phyloP scores from a whole-genome alignment of 2,797 vertebrate genomes.

The Sebastolobus alascanus region DNA sequence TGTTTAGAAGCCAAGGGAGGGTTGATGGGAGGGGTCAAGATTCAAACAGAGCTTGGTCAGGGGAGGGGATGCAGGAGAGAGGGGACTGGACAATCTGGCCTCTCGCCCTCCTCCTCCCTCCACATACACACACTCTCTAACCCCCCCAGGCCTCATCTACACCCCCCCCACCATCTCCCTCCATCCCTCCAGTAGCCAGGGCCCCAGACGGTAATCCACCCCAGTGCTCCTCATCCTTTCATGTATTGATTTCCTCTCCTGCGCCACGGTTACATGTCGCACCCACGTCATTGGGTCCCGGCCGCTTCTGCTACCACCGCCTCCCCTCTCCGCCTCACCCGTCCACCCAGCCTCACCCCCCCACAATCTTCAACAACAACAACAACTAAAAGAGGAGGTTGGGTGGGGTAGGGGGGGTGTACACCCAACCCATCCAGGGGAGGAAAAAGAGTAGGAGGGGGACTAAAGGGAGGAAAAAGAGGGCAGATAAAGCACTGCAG shows the following conservation, averaged over 20 bases:
- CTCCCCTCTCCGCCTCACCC: constrained; percentile 54
- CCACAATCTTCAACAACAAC: constrained; percentile 71
- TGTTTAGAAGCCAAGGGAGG: constrained; percentile 72
- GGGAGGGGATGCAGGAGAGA: constrained; percentile 70
- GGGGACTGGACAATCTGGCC: constrained; percentile 79
- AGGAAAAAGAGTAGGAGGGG: constrained; percentile 58
- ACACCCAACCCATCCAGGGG: constrained; percentile 49
- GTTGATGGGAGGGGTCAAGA: constrained; percentile 80
- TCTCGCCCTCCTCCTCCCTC: constrained; percentile 54
- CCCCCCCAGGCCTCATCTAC: constrained; percentile 76
- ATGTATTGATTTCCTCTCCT: constrained; percentile 89
- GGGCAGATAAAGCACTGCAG: constrained; percentile 85
- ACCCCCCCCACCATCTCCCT: constrained; percentile 65
- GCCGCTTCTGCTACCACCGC: constrained; percentile 64
- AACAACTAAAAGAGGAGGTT: constrained; percentile 59
- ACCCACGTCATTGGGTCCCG: constrained; percentile 85
- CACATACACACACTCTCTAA: constrained; percentile 36
- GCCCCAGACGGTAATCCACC: constrained; percentile 90
- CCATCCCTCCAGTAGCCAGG: constrained; percentile 82
- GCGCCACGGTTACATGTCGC: constrained; percentile 85
- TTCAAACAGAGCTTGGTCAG: constrained; percentile 78
- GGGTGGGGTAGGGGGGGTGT: not conserved
- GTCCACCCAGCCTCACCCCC: constrained; percentile 27
- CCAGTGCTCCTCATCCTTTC: constrained; percentile 89
- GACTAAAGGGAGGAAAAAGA: constrained; percentile 68